A percentile compares a stretch with the other conserved stretches of the same genome.
Evolutionary conservation across 2,797 vertebrate genomes (phyloP).

Genomic region (Margarornis squamiger): DNA sequence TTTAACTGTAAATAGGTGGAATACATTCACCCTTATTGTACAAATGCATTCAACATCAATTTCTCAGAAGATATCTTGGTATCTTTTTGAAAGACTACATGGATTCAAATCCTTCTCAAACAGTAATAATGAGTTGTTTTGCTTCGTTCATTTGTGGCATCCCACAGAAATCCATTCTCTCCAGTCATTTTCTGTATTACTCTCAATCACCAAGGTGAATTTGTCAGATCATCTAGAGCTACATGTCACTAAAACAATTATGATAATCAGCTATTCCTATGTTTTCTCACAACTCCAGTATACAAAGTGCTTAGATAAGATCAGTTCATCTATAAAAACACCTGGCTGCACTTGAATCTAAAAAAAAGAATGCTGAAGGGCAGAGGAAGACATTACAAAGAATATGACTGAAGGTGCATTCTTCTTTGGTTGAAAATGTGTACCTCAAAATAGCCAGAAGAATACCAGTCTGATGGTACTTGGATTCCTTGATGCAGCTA

Average conservation of each 20-base stretch:
- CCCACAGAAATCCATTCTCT: neutral
- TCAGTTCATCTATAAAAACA: neutral
- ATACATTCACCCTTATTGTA: neutral
- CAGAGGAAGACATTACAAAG: neutral
- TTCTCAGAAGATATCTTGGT: neutral
- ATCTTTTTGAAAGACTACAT: neutral
- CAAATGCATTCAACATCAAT: neutral
- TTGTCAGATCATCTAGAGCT: neutral
- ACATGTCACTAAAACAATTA: neutral
- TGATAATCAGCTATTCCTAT: neutral
- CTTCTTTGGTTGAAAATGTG: neutral
- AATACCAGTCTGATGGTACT: neutral
- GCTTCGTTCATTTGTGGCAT: neutral
- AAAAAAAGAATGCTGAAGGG: neutral
- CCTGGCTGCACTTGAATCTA: neutral
- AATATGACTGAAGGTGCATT: neutral
- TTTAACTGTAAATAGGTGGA: neutral
- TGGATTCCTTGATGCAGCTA: neutral
- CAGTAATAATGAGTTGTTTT: neutral
- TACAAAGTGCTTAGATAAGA: neutral
- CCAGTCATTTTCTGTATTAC: neutral
- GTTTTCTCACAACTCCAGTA: neutral
- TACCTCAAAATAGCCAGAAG: neutral
- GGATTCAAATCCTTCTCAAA: neutral
- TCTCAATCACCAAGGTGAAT: neutral